These are phyloP conservation scores for Amphimallon solstitiale DNA, from an alignment of 2,888 invertebrate genomes.

Conservation along the genomic window DNA sequence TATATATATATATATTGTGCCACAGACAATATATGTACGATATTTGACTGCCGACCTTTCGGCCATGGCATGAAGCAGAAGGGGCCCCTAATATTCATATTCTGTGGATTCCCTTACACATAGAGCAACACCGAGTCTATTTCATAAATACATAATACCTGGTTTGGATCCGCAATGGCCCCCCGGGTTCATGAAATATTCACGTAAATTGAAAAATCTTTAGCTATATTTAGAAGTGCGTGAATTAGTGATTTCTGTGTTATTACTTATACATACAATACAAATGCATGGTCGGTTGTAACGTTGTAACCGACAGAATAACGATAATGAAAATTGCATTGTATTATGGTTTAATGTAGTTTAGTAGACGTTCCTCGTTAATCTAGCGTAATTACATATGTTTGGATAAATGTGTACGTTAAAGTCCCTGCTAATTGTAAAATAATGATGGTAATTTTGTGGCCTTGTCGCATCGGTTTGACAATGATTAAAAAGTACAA, in stretches of 20 bases:
- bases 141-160: constrained; percentile 11
- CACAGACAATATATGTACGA: not conserved
- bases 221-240: constrained; percentile 6
- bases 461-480: no score
- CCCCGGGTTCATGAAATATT: constrained; percentile 8
- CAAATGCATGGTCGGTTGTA: no score
- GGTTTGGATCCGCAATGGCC: constrained; percentile 6
- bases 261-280: not conserved
- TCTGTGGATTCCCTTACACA: constrained; percentile 1
- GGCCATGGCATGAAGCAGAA: not conserved
- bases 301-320: not conserved
- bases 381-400: no score
- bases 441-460: no score
- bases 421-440: no score
- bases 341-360: no score
- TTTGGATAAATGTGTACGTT: no score
- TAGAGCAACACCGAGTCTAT: constrained; percentile 4
- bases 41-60: constrained; percentile 21
- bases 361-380: no score
- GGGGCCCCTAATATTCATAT: constrained; percentile 17
- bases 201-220: constrained; percentile 28
- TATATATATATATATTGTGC: no score
- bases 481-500: no score
- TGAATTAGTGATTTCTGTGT: constrained; percentile 22
- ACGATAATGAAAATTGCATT: no score